Evolutionary conservation across 2,113 vertebrate species (phyloP), one percentile per base, ranked within the genome.

Genomic region (Carlito syrichta): DNA sequence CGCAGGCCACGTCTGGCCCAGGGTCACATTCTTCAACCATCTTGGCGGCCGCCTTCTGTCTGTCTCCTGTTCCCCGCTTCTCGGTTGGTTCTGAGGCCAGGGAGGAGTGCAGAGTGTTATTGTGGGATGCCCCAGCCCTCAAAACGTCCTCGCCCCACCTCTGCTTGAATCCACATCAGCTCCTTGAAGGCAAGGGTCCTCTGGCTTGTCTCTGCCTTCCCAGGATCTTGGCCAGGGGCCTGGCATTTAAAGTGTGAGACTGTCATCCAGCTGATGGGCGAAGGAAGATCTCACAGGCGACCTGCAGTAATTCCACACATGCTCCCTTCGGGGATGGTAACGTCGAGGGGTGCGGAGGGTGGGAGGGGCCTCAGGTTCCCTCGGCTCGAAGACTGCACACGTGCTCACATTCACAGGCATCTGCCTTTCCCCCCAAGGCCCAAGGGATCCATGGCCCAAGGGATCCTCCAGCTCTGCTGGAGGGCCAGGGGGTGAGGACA

Each of bases 251-350:
- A 9, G 20, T n/a, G 4, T 66, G 58, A 23, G 74, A n/a, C 12
- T 22, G 3, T 25, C 48, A 38, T 25, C 20, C 73, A 35, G 27
- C 7, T 56, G 60, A 48, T 8, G 23, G 11, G 8, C 10, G 43
- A 2, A 48, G 27, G 38, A 25, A 32, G n/a, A 22, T 10, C 3
- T 52, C 1, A 6, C 22, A 11, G 90, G 69, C 10, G 23, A 14
- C 23, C 0, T 0, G 50, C 73, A 38, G 17, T 32, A 8, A 35
- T n/a, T 27, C 5, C 10, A 2, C 10, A 0, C 0, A 1, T 6
- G 25, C 14, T 54, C 27, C 66, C 60, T 56, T 2, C 48, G 35
- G 40, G 3, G 0, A 2, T 0, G 16, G 8, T 5, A 14, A 66
- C 17, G 50, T 38, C 27, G 25, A 35, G 1, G 10, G 3, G 56